Evolutionary conservation across 2,888 invertebrate species (phyloP).

Genomic region (Eupithecia tripunctaria): DNA sequence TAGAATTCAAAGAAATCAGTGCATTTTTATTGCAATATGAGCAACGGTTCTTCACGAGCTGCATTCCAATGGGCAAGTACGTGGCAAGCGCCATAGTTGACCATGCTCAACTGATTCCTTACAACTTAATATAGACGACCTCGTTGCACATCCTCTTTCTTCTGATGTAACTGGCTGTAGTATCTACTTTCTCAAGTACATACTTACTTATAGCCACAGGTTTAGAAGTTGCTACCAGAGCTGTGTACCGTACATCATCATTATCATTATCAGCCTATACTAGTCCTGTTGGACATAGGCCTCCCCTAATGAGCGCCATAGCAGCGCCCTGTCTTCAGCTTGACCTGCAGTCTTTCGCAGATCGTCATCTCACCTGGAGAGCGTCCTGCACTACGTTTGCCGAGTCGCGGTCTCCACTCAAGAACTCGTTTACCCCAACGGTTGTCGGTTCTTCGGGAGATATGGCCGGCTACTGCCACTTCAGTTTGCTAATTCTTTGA

Average conservation of each 20-base stretch:
- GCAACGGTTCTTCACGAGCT: conserved; percentile 35
- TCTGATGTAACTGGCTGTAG: conserved; percentile 4
- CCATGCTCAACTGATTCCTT: conserved; percentile 39
- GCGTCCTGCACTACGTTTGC: too few species aligned
- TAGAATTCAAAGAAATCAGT: conserved; percentile 29
- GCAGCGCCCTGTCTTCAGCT: too few species aligned
- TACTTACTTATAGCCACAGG: neutral
- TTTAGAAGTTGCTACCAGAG: neutral
- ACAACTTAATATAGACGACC: conserved; percentile 34
- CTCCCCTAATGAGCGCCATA: too few species aligned
- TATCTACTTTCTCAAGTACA: conserved; percentile 4
- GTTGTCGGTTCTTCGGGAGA: too few species aligned
- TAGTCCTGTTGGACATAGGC: too few species aligned
- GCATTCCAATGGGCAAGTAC: conserved; percentile 40
- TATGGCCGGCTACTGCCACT: too few species aligned
- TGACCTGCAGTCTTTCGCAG: too few species aligned
- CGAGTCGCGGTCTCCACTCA: too few species aligned
- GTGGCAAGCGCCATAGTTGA: conserved; percentile 43
- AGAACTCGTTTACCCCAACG: too few species aligned
- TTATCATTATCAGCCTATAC: too few species aligned
- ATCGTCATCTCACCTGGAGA: too few species aligned
- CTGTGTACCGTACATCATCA: neutral
- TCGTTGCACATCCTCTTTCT: conserved; percentile 25
- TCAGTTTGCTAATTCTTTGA: too few species aligned
- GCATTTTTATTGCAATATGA: conserved; percentile 32